Conservation (phyloP, 2,888 invertebrate genomes). For the Rapana venosa region DNA sequence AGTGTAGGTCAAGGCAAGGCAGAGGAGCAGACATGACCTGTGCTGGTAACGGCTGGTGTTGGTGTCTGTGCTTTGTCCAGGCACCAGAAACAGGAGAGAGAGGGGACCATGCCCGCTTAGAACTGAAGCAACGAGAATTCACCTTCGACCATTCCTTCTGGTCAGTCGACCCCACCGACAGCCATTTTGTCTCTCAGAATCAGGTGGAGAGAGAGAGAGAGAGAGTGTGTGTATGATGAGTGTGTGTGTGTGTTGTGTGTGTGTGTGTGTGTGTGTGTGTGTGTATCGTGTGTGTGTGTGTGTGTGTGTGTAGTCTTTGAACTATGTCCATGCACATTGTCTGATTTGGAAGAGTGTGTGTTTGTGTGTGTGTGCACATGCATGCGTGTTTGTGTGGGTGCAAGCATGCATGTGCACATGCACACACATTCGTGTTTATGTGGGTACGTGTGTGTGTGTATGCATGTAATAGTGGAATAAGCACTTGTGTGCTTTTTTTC, state of each 20-base stretch:
- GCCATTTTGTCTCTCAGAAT: constrained; percentile 70
- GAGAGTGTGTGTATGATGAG: background rate
- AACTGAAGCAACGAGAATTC: constrained; percentile 71
- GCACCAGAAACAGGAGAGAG: constrained; percentile 54
- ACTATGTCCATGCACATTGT: too few species aligned
- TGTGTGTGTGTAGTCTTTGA: background rate
- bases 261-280: background rate
- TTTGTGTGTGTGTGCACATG: too few species aligned
- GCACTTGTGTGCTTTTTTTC: too few species aligned
- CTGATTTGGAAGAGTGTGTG: too few species aligned
- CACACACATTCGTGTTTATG: too few species aligned
- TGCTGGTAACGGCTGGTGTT: background rate
- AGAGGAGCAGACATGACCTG: too few species aligned
- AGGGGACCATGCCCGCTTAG: constrained; percentile 67
- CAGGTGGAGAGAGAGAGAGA: constrained; percentile 58
- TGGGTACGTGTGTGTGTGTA: background rate
- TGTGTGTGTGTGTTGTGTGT: background rate
- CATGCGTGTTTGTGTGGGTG: too few species aligned
- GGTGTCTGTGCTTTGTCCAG: background rate
- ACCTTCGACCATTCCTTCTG: constrained; percentile 77
- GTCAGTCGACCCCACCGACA: constrained; percentile 65
- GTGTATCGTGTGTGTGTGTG: constrained; percentile 79
- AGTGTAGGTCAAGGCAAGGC: too few species aligned
- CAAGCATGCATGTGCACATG: too few species aligned
- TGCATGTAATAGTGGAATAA: too few species aligned